Evolutionary conservation across 2,888 invertebrate species (phyloP).

Genomic region (Hedychridium roseum): DNA sequence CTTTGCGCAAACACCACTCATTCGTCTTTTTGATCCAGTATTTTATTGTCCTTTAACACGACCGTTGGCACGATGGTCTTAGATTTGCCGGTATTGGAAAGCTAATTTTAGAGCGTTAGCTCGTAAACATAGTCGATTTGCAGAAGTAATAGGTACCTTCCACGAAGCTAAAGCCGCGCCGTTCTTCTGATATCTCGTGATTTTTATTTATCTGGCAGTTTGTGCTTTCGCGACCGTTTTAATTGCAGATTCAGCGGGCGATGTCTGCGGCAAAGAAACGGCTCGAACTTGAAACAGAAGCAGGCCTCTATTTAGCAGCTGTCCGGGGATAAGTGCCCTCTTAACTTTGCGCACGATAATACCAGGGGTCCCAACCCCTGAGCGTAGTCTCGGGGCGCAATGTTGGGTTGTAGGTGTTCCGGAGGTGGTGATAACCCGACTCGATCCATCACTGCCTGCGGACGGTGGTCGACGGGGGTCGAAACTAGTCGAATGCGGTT

Average conservation of each 20-base stretch:
- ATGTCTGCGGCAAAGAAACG: conserved; percentile 8
- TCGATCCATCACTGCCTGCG: conserved; percentile 62
- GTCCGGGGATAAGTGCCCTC: conserved; percentile 50
- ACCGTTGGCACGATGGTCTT: too few relatives aligned
- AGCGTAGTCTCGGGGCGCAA: conserved; percentile 28
- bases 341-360: conserved; percentile 52
- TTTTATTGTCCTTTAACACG: too few relatives aligned
- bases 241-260: conserved; percentile 3
- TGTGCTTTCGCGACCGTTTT: not conserved
- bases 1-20: too few relatives aligned
- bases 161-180: too few relatives aligned
- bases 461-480: conserved; percentile 35
- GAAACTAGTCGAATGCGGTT: conserved; percentile 35
- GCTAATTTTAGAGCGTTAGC: too few relatives aligned
- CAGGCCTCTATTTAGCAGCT: conserved; percentile 50
- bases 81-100: too few relatives aligned
- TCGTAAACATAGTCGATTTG: too few relatives aligned
- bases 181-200: too few relatives aligned
- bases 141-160: too few relatives aligned
- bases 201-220: too few relatives aligned
- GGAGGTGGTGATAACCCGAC: conserved; percentile 60
- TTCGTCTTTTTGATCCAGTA: too few relatives aligned
- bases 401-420: conserved; percentile 43
- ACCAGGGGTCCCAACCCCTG: conserved; percentile 25
- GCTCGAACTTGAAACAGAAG: conserved; percentile 16